Evolutionary conservation across 92 coral and sea anemone species (phyloP).

Genomic region (Actinostola sp.): DNA sequence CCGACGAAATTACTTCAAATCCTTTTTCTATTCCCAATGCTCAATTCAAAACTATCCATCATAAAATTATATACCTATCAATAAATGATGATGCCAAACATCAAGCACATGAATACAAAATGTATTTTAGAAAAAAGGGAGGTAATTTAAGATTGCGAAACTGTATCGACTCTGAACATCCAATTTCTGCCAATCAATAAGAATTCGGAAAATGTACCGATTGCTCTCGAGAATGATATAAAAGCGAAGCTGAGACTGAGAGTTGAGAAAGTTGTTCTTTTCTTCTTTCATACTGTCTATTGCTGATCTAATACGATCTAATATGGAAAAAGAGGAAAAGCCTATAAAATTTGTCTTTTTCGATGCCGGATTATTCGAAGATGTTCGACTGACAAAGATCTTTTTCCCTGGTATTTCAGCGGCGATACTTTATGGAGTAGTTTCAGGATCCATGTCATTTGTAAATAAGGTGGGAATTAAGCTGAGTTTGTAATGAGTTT

Average conservation of each 20-base stretch:
- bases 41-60: background rate
- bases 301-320: conserved; percentile 22
- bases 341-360: background rate
- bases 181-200: background rate
- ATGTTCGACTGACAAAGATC: conserved; percentile 45
- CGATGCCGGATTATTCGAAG: conserved; percentile 42
- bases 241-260: no score
- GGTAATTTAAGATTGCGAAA: background rate
- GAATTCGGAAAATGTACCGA: background rate
- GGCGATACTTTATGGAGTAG: conserved; percentile 77
- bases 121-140: no score
- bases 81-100: no score
- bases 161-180: background rate
- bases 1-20: no score
- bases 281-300: background rate
- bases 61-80: background rate
- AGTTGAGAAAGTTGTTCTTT: no score
- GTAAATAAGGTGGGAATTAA: conserved; percentile 64
- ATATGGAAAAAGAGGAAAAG: background rate
- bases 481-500: no score
- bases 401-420: conserved; percentile 76
- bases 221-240: no score
- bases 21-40: no score
- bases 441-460: conserved; percentile 89
- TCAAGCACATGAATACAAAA: no score